Percentiles rank a stretch among this genome's conserved stretches.
These are phyloP conservation scores for Grantiella picta DNA, from an alignment of 2,113 vertebrate species.

Conservation along the genomic window DNA sequence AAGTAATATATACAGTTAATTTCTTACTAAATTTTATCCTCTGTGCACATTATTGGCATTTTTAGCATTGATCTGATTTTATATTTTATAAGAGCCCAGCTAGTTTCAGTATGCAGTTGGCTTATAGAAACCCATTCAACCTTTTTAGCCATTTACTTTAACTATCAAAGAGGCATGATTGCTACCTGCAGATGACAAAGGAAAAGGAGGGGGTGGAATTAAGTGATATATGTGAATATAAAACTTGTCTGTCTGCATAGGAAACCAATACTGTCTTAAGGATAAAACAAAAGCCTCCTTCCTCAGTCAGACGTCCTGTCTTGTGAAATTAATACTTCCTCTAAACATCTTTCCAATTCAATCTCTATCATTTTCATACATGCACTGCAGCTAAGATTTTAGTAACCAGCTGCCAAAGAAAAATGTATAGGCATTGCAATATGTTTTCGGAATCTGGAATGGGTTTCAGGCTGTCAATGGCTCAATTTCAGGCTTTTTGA, in stretches of 20 bases:
- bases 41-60: neutral
- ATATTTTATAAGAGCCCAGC: neutral
- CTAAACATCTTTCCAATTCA: neutral
- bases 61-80: neutral
- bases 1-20: neutral
- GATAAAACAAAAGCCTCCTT: neutral
- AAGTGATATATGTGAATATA: neutral
- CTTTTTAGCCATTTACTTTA: neutral
- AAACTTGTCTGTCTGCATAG: neutral
- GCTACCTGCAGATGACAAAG: neutral
- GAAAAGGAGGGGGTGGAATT: neutral
- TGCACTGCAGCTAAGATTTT: neutral
- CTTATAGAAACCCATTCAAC: neutral
- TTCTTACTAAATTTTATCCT: neutral
- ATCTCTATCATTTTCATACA: neutral
- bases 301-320: neutral
- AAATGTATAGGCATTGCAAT: neutral
- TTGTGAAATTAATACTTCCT: neutral
- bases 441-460: neutral
- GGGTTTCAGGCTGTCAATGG: slow-evolving; percentile 5
- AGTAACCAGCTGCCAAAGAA: neutral
- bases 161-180: neutral
- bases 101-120: neutral
- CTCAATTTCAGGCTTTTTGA: slow-evolving; percentile 42
- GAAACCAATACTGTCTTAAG: neutral